Percentiles rank a stretch among this genome's conserved stretches.
Conservation (phyloP, 2,113 vertebrate species). For the Vulpes lagopus region DNA sequence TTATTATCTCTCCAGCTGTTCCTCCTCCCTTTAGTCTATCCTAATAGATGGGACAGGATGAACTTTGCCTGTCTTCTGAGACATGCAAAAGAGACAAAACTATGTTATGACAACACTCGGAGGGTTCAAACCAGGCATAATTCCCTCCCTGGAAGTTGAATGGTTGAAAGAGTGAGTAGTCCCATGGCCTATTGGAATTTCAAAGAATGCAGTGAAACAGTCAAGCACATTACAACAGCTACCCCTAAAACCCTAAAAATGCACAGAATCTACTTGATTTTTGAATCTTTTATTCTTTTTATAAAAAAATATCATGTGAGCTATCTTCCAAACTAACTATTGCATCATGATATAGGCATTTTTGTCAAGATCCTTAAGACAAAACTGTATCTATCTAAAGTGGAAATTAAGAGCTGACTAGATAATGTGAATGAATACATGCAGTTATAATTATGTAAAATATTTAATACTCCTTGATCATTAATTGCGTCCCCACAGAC, state of each 20-base stretch:
- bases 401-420: not conserved
- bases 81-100: not conserved
- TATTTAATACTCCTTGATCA: not conserved
- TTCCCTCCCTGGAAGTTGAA: not conserved
- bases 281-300: not conserved
- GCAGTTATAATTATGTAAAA: constrained; percentile 40
- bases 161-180: not conserved
- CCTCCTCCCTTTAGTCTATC: not conserved
- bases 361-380: not conserved
- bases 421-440: not conserved
- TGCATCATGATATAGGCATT: not conserved
- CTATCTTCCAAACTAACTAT: not conserved
- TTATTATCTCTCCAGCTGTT: not conserved
- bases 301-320: not conserved
- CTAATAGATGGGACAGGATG: not conserved
- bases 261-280: not conserved
- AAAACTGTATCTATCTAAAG: not conserved
- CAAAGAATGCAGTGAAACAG: not conserved
- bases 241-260: constrained; percentile 19
- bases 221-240: not conserved
- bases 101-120: not conserved
- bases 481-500: not conserved
- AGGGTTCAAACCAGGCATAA: not conserved
- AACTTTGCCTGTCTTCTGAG: not conserved
- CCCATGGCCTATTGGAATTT: not conserved